A percentile compares a stretch with the other conserved stretches of the same genome.
phyloP scores from a whole-genome alignment of 2,113 vertebrate genomes.

The Tychaedon coryphoeus region DNA sequence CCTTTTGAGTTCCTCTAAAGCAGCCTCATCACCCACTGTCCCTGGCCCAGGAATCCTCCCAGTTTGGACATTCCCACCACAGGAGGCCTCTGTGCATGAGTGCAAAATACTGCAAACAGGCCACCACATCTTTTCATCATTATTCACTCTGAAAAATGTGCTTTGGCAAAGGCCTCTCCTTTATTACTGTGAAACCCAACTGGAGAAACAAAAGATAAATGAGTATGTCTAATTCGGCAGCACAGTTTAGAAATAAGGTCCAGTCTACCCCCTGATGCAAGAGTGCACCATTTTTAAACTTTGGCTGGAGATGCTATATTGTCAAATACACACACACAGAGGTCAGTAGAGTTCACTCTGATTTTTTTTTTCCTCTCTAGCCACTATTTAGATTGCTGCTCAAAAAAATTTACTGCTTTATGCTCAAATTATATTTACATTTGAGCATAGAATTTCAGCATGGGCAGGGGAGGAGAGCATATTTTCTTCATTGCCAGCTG shows the following conservation, averaged over 20 bases:
- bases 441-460: constrained; percentile 40
- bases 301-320: constrained; percentile 19
- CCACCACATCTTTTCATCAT: neutral
- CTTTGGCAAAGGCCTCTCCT: neutral
- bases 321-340: constrained; percentile 4
- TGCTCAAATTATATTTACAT: constrained; percentile 31
- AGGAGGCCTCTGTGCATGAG: neutral
- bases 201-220: constrained; percentile 49
- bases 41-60: neutral
- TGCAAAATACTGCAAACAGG: neutral
- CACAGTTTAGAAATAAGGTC: constrained; percentile 48
- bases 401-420: neutral
- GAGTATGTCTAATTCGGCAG: neutral
- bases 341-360: constrained; percentile 25
- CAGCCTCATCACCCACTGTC: neutral
- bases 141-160: constrained; percentile 17
- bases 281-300: constrained; percentile 52
- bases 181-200: constrained; percentile 34
- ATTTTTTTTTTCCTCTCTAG: neutral
- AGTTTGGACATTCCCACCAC: neutral
- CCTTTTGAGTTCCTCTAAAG: neutral
- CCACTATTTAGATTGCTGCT: neutral
- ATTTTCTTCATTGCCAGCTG: neutral
- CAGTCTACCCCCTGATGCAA: constrained; percentile 49
- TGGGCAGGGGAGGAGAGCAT: neutral